These are phyloP conservation scores for Antedon bifida DNA, from an alignment of 35 echinoderm and acorn worm genomes.

Conservation along the genomic window DNA sequence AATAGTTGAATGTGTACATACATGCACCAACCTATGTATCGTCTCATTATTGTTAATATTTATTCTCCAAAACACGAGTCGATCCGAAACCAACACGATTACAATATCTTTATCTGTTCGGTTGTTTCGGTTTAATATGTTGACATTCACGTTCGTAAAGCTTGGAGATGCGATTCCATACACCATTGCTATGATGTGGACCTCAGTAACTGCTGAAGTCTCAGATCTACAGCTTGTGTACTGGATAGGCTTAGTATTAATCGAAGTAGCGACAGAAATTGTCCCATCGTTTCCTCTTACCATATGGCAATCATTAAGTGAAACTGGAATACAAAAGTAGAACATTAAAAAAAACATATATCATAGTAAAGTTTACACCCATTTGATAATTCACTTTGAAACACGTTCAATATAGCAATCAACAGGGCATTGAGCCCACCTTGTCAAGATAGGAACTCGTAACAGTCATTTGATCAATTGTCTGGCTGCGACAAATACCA, in stretches of 20 bases:
- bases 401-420: too few relatives aligned
- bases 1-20: not conserved
- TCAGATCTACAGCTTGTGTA: not conserved
- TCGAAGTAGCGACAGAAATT: not conserved
- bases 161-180: not conserved
- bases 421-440: too few relatives aligned
- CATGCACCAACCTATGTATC: not conserved
- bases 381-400: too few relatives aligned
- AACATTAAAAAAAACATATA: not conserved
- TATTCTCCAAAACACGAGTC: not conserved
- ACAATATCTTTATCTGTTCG: not conserved
- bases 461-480: too few relatives aligned
- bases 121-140: not conserved
- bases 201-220: not conserved
- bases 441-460: too few relatives aligned
- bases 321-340: not conserved
- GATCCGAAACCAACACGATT: not conserved
- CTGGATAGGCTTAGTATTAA: not conserved
- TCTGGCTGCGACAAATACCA: too few relatives aligned
- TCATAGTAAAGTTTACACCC: too few relatives aligned
- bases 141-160: not conserved
- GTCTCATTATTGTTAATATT: not conserved
- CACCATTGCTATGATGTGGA: not conserved
- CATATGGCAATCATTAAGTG: not conserved
- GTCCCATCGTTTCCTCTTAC: not conserved